These are phyloP conservation scores for Sylvietta virens DNA, from an alignment of 2,113 vertebrate species.

Conservation along the genomic window DNA sequence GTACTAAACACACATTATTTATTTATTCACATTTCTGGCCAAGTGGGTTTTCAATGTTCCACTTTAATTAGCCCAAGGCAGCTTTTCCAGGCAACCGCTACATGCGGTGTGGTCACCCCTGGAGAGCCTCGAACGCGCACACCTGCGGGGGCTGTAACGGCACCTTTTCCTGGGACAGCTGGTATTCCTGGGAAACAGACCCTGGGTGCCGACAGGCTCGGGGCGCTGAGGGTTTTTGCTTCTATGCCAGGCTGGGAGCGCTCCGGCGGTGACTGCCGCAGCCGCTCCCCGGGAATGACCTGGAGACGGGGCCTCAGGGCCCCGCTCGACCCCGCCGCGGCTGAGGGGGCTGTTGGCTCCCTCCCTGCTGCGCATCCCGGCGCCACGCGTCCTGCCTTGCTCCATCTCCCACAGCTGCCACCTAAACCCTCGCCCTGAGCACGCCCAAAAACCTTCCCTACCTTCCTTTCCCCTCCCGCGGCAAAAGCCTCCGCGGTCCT, in stretches of 20 bases:
- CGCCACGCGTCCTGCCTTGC: background rate
- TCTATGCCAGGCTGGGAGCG: background rate
- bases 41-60: background rate
- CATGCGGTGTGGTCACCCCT: fast-evolving
- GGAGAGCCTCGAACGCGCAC: fast-evolving
- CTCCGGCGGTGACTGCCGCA: too few relatives aligned
- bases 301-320: background rate
- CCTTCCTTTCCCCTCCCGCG: background rate
- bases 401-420: fast-evolving
- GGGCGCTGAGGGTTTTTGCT: background rate
- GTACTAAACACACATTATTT: background rate
- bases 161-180: background rate
- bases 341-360: fast-evolving
- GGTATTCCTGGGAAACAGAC: background rate
- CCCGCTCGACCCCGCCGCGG: background rate
- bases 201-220: fast-evolving
- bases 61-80: background rate
- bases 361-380: background rate
- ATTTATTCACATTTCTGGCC: background rate
- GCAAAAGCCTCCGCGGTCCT: background rate
- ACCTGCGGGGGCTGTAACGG: fast-evolving
- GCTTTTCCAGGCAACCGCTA: background rate
- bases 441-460: background rate
- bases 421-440: background rate
- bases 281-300: background rate